Evolutionary conservation across 2,113 vertebrate species (phyloP).

Genomic region (Orientallactaga bullata): DNA sequence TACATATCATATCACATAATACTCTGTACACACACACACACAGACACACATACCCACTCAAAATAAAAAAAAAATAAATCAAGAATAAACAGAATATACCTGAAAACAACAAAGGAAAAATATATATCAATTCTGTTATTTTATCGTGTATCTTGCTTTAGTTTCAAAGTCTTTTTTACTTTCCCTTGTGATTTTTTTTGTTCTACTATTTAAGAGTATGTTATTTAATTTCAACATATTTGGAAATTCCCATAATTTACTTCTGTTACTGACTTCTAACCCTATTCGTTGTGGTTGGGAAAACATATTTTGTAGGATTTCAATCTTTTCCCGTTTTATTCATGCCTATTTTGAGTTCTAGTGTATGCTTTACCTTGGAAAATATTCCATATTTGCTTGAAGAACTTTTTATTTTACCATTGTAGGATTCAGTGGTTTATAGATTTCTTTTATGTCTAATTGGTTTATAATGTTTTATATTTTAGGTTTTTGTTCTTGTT

Average conservation of each 20-base stretch:
- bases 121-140: too few species aligned
- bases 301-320: background rate
- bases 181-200: background rate
- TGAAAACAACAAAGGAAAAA: too few species aligned
- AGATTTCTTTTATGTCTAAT: background rate
- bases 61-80: too few species aligned
- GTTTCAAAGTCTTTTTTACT: background rate
- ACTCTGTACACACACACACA: too few species aligned
- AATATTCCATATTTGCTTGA: background rate
- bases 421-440: background rate
- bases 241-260: background rate
- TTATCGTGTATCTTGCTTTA: background rate
- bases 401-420: background rate
- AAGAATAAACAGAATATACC: too few species aligned
- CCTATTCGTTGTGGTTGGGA: background rate
- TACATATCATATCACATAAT: too few species aligned
- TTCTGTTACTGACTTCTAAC: background rate
- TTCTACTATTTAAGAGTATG: background rate
- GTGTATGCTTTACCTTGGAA: background rate
- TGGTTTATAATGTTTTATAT: background rate
- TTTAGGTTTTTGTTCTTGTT: too few species aligned
- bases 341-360: background rate
- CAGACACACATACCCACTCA: too few species aligned
- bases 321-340: constrained; percentile 8
- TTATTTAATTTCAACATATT: background rate